Evolutionary conservation across 2,113 vertebrate species (phyloP).

Genomic region (Pagrus major): DNA sequence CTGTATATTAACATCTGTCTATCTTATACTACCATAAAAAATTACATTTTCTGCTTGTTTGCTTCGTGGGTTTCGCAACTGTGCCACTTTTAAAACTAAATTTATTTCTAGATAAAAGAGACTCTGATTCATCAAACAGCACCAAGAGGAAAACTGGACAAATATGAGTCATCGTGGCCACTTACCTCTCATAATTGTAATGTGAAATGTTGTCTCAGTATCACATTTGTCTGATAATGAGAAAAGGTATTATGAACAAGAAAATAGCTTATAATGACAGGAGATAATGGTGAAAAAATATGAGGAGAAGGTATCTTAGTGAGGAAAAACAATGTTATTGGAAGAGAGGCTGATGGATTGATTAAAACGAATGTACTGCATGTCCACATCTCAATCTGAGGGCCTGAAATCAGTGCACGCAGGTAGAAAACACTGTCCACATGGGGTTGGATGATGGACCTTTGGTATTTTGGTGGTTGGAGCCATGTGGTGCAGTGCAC

Average conservation of each 20-base stretch:
- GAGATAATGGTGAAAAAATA: neutral
- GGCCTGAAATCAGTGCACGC: conserved; percentile 30
- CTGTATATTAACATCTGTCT: neutral
- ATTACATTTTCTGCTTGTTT: conserved; percentile 24
- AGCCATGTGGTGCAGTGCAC: conserved; percentile 41
- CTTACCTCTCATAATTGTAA: neutral
- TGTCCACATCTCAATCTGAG: conserved; percentile 9
- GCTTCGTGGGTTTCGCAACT: conserved; percentile 28
- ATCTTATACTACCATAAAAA: conserved; percentile 12
- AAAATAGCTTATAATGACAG: neutral
- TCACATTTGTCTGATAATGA: neutral
- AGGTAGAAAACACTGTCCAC: conserved; percentile 20
- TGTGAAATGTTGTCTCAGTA: neutral
- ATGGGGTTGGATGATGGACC: conserved; percentile 40
- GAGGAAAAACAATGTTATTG: neutral
- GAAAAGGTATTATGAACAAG: neutral
- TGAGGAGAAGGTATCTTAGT: neutral
- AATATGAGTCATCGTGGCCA: neutral
- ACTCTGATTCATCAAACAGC: conserved; percentile 20
- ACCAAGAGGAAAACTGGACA: neutral
- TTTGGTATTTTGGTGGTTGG: conserved; percentile 50
- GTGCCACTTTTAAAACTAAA: conserved; percentile 18
- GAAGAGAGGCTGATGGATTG: conserved; percentile 16
- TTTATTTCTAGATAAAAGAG: conserved; percentile 17
- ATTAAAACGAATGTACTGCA: neutral